Percentiles rank a stretch among this genome's conserved stretches.
phyloP scores from a whole-genome alignment of 2,113 vertebrate species.

The Petaurus breviceps region DNA sequence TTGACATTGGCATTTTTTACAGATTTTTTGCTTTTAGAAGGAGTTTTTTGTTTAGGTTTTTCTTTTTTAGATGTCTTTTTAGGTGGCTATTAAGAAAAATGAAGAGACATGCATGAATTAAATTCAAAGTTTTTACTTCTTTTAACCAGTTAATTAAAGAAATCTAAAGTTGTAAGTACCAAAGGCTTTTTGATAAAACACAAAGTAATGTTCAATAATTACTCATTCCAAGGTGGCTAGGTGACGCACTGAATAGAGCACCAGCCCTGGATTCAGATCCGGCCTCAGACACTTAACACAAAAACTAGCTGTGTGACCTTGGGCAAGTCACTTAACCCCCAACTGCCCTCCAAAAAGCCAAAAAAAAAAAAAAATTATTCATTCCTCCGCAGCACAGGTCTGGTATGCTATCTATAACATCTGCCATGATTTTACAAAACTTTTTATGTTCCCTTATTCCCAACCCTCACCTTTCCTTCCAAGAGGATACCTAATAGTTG shows the following conservation, averaged over 20 bases:
- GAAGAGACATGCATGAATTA: slow-evolving; percentile 36
- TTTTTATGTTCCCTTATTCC: background rate
- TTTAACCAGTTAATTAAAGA: slow-evolving; percentile 14
- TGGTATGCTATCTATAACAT: background rate
- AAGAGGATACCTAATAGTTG: background rate
- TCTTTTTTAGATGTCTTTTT: slow-evolving; percentile 89
- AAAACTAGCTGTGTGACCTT: too few relatives aligned
- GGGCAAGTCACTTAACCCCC: too few relatives aligned
- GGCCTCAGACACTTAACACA: too few relatives aligned
- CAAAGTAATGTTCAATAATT: background rate
- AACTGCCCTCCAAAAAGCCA: too few relatives aligned
- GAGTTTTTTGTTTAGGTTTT: slow-evolving; percentile 81
- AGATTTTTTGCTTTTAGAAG: slow-evolving; percentile 86
- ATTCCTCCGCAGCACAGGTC: background rate
- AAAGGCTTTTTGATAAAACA: background rate
- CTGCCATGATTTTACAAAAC: background rate
- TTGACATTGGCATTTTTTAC: slow-evolving; percentile 91
- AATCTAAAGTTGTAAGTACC: background rate
- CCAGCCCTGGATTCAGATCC: too few relatives aligned
- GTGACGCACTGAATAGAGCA: too few relatives aligned
- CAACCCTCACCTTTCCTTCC: background rate
- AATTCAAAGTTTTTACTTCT: background rate
- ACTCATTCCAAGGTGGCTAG: too few relatives aligned
- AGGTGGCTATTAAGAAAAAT: slow-evolving; percentile 84
- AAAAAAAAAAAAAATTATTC: too few relatives aligned